Evolutionary conservation across 2,797 vertebrate species (phyloP), one percentile per base, ranked within the genome.

Genomic region (Momotus momota): DNA sequence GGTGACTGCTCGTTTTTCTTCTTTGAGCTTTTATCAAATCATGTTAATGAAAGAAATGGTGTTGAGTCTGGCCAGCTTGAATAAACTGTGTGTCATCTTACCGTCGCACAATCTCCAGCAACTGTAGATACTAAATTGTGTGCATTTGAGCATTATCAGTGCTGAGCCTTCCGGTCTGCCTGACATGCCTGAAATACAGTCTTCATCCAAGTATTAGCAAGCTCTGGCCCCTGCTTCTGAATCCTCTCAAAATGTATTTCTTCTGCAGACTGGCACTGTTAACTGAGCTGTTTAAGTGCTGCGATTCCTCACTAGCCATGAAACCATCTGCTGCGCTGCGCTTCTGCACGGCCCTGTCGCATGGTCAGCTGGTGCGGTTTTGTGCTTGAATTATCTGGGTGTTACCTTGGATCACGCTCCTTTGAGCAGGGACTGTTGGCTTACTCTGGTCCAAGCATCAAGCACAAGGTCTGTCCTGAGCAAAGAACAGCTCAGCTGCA

Each of bases 191-290:
- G 78, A 89, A 96, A 73, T 48, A 43, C 81, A 62, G 71, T 87
- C 84, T 78, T 87, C 81, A 81, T 54, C 86, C 51, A 3, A 35
- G 69, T 29, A 33, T 83, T 83, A 64, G 94, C 80, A 3, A 83
- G 82, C 77, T 81, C 80, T 78, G 77, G 70, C 94, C 60, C 66
- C 73, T 90, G 80, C 94, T 90, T 94, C 82, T 86, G 83, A 88
- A 65, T 45, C 94, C 77, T 83, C 80, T 92, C 86, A 80, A 93
- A 93, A 96, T 54, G n/a, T 72, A 25, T 84, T 86, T 88, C 78
- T 96, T 75, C 91, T 85, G 83, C 91, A 92, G 86, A 85, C 84
- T 79, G 93, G 83, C 81, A 65, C 89, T 85, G 86, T 90, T 94
- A 90, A 82, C 90, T 94, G 84, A 69, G 90, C 91, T 91, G 81